phyloP scores from a whole-genome alignment of 2,888 invertebrate species.

The Leptothorax acervorum region DNA sequence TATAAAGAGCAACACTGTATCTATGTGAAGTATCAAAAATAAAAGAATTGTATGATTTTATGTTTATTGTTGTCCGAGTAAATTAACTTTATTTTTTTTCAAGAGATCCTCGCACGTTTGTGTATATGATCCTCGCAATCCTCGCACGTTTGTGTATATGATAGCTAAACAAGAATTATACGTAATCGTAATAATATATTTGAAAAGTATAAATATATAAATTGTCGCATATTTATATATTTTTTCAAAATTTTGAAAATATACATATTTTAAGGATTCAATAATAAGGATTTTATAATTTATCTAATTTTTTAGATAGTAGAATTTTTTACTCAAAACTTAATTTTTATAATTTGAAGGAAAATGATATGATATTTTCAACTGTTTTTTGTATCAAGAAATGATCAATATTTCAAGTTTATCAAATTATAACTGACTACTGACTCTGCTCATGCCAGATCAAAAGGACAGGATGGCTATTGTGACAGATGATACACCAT shows the following conservation, averaged over 20 bases:
- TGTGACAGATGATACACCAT: slow-evolving; percentile 59
- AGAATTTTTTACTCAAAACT: background rate
- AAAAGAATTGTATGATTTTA: background rate
- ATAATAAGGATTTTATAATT: background rate
- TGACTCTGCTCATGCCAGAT: slow-evolving; percentile 40
- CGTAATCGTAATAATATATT: slow-evolving; percentile 16
- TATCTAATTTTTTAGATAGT: background rate
- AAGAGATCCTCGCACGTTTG: background rate
- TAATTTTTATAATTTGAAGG: background rate
- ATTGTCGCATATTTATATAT: background rate
- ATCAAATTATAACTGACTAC: slow-evolving; percentile 59
- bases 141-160: background rate
- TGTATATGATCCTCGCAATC: background rate
- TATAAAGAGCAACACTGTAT: background rate
- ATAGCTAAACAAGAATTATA: background rate
- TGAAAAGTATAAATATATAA: background rate
- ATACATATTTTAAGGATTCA: background rate
- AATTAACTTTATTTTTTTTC: slow-evolving; percentile 7
- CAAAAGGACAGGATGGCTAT: slow-evolving; percentile 40
- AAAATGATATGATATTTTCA: too few relatives aligned
- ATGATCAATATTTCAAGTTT: background rate
- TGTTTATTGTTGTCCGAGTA: background rate
- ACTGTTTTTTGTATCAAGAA: background rate
- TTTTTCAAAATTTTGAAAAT: background rate
- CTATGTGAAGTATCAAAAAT: background rate